Evolutionary conservation across 2,888 invertebrate species (phyloP).

Genomic region (Diaperis boleti): DNA sequence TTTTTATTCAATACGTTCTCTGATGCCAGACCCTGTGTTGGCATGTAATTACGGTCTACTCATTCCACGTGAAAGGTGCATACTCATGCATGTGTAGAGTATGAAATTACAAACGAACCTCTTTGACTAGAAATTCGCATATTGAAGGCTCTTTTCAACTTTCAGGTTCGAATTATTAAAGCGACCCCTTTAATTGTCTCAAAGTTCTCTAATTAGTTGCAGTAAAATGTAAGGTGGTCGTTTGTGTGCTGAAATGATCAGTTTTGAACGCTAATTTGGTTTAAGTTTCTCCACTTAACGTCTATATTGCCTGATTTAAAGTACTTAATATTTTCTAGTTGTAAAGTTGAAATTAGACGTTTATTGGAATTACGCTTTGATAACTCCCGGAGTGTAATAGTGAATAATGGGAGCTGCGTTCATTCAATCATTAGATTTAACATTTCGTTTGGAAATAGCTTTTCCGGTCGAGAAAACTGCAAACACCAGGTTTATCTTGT

Average conservation of each 20-base stretch:
- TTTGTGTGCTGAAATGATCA: constrained; percentile 27
- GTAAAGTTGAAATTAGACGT: constrained; percentile 23
- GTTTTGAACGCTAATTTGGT: constrained; percentile 31
- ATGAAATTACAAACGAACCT: too few species aligned
- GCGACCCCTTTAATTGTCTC: constrained; percentile 15
- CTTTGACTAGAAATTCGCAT: neutral
- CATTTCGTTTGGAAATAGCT: neutral
- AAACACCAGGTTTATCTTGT: neutral
- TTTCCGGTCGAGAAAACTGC: constrained; percentile 3
- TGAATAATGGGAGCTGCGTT: constrained; percentile 1
- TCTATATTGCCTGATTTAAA: constrained; percentile 29
- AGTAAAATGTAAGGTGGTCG: constrained; percentile 34
- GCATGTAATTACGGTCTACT: too few species aligned
- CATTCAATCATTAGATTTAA: neutral
- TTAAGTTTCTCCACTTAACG: constrained; percentile 18
- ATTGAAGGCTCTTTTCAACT: neutral
- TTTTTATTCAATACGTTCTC: too few species aligned
- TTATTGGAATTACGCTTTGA: constrained; percentile 18
- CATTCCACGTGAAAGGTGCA: too few species aligned
- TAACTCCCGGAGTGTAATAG: constrained; percentile 2
- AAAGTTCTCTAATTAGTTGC: constrained; percentile 25
- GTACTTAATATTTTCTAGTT: constrained; percentile 27
- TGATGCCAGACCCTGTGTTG: too few species aligned
- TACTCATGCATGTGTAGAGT: neutral
- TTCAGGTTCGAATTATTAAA: constrained; percentile 17